Percentiles rank a stretch among this genome's conserved stretches.
Evolutionary conservation across 2,888 invertebrate species (phyloP).

Genomic region (Lasioglossum vierecki): DNA sequence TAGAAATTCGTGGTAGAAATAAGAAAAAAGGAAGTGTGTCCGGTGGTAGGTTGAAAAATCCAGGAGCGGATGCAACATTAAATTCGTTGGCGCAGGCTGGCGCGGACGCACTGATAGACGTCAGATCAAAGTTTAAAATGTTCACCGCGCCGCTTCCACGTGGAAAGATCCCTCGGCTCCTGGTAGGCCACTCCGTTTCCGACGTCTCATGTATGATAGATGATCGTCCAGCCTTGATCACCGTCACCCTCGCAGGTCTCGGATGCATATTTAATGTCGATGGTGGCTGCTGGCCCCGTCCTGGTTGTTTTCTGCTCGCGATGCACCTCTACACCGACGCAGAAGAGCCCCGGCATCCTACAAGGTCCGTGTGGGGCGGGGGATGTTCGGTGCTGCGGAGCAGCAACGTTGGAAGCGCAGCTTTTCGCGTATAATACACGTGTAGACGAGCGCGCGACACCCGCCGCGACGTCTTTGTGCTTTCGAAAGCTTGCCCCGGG

Average conservation of each 20-base stretch:
- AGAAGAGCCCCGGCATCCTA: not conserved
- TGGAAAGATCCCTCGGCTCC: constrained; percentile 36
- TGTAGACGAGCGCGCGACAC: constrained; percentile 60
- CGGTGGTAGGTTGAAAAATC: not conserved
- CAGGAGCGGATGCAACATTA: constrained; percentile 14
- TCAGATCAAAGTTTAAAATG: constrained; percentile 49
- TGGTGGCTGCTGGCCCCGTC: constrained; percentile 41
- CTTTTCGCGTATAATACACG: constrained; percentile 60
- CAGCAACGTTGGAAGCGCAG: constrained; percentile 17
- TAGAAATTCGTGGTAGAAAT: not conserved
- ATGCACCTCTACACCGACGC: constrained; percentile 30
- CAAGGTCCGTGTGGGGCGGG: not conserved
- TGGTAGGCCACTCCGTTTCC: constrained; percentile 33
- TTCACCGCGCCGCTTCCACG: constrained; percentile 15
- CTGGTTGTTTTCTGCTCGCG: constrained; percentile 47
- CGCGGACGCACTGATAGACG: constrained; percentile 16
- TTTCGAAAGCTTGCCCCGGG: constrained; percentile 67
- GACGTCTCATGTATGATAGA: constrained; percentile 65
- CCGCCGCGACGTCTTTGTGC: constrained; percentile 67
- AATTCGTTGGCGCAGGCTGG: not conserved
- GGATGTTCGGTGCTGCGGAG: constrained; percentile 14
- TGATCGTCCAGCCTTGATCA: constrained; percentile 67
- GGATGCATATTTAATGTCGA: constrained; percentile 71
- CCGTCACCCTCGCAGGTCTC: constrained; percentile 59
- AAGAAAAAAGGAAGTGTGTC: not conserved